Evolutionary conservation across 2,888 invertebrate genomes (phyloP).

Genomic region (Melolontha melolontha): DNA sequence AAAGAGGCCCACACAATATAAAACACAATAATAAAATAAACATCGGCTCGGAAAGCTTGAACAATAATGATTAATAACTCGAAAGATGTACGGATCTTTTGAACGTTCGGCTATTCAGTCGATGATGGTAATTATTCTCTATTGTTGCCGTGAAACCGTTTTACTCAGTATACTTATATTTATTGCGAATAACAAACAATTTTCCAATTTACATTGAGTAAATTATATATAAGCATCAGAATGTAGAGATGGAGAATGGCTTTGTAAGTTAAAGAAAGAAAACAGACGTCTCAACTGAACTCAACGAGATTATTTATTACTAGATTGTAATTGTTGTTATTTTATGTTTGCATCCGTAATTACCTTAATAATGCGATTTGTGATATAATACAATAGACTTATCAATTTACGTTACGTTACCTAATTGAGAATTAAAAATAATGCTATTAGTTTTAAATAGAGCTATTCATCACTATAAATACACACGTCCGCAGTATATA

Average conservation of each 20-base stretch:
- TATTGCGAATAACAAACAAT: slow-evolving; percentile 9
- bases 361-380: slow-evolving; percentile 20
- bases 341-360: slow-evolving; percentile 15
- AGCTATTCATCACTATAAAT: no score
- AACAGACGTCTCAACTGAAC: background rate
- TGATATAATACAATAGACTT: background rate
- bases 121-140: slow-evolving; percentile 22
- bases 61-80: slow-evolving; percentile 34
- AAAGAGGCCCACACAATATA: background rate
- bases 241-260: background rate
- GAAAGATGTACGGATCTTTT: slow-evolving; percentile 20
- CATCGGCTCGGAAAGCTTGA: slow-evolving; percentile 19
- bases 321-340: slow-evolving; percentile 17
- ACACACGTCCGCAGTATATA: no score
- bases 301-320: slow-evolving; percentile 22
- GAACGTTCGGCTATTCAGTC: slow-evolving; percentile 6
- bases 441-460: no score
- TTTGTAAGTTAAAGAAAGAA: background rate
- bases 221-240: slow-evolving; percentile 1
- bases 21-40: slow-evolving; percentile 29
- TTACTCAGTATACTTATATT: slow-evolving; percentile 7
- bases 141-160: slow-evolving; percentile 25
- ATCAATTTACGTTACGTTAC: no score
- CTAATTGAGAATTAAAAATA: no score
- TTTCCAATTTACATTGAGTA: slow-evolving; percentile 12